phyloP scores from a whole-genome alignment of 2,888 invertebrate species.

The Eumerus sabulonum region DNA sequence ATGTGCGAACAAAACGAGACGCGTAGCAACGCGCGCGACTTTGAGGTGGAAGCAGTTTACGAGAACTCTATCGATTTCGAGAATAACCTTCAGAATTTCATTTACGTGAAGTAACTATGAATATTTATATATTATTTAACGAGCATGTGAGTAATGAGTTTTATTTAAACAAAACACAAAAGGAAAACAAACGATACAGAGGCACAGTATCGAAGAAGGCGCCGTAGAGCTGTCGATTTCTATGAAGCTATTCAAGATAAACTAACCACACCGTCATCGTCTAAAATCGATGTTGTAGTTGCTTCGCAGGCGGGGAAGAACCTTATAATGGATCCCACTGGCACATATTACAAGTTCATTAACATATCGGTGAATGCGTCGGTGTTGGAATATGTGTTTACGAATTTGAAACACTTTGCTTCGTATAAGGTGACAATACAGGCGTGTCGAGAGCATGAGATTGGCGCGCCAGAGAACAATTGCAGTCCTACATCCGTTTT shows the following conservation, averaged over 20 bases:
- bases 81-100: constrained; percentile 88
- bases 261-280: neutral
- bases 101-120: constrained; percentile 79
- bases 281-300: neutral
- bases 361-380: constrained; percentile 72
- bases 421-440: constrained; percentile 87
- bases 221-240: constrained; percentile 54
- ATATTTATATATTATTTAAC: neutral
- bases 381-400: constrained; percentile 80
- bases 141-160: neutral
- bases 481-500: constrained; percentile 81
- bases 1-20: constrained; percentile 77
- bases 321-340: constrained; percentile 63
- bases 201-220: constrained; percentile 47
- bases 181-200: neutral
- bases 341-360: constrained; percentile 69
- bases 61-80: constrained; percentile 86
- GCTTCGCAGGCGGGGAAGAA: neutral
- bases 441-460: constrained; percentile 85
- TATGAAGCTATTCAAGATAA: constrained; percentile 14
- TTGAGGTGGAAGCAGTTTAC: constrained; percentile 82
- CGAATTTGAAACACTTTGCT: constrained; percentile 87
- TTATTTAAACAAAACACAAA: neutral
- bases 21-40: constrained; percentile 56
- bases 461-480: constrained; percentile 68